These are phyloP conservation scores for Sweltsa coloradensis DNA, from an alignment of 1,140 invertebrate genomes.

Conservation along the genomic window DNA sequence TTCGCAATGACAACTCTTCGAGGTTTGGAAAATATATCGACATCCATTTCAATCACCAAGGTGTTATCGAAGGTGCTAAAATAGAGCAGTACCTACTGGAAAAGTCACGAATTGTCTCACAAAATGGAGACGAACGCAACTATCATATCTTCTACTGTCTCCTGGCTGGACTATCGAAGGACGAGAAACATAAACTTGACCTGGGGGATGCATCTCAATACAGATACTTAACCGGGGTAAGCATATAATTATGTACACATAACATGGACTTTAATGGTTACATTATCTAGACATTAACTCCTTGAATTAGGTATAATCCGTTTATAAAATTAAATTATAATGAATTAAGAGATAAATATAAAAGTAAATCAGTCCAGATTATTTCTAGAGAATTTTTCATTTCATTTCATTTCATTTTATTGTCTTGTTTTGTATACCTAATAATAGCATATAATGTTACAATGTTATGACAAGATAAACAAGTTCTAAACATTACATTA, in stretches of 20 bases:
- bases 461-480: too few relatives aligned
- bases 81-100: slow-evolving; percentile 94
- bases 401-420: too few relatives aligned
- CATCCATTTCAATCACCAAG: slow-evolving; percentile 78
- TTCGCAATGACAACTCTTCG: slow-evolving; percentile 92
- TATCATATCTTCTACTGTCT: slow-evolving; percentile 95
- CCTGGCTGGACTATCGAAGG: slow-evolving; percentile 63
- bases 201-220: slow-evolving; percentile 59
- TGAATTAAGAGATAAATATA: too few relatives aligned
- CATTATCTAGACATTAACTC: background rate
- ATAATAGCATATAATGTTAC: too few relatives aligned
- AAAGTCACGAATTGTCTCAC: slow-evolving; percentile 84
- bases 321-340: background rate
- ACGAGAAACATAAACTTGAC: slow-evolving; percentile 71
- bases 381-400: too few relatives aligned
- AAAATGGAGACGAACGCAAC: slow-evolving; percentile 81
- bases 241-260: too few relatives aligned
- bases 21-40: slow-evolving; percentile 95
- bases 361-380: too few relatives aligned
- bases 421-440: too few relatives aligned
- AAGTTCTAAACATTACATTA: too few relatives aligned
- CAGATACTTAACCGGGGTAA: slow-evolving; percentile 68
- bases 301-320: background rate
- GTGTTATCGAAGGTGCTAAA: slow-evolving; percentile 82
- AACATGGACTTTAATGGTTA: background rate